Evolutionary conservation across 2,888 invertebrate genomes (phyloP).

Genomic region (Melieria picta): DNA sequence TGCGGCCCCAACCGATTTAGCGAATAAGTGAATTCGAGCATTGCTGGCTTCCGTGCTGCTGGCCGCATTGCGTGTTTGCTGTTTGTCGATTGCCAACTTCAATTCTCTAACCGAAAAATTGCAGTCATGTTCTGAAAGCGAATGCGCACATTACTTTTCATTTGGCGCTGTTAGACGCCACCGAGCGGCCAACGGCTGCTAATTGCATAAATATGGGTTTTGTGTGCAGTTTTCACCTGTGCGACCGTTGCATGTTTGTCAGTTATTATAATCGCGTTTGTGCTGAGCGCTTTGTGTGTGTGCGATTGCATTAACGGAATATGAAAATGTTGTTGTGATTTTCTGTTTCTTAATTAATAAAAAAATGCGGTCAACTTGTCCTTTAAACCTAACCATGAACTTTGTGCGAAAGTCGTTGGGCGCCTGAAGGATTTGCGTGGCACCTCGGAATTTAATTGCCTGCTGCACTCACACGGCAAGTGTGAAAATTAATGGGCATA

Average conservation of each 20-base stretch:
- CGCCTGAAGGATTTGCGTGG: too few relatives aligned
- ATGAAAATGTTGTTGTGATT: not conserved
- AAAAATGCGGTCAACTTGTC: not conserved
- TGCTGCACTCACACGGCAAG: too few relatives aligned
- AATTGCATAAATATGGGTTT: not conserved
- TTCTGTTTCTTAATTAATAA: slow-evolving; percentile 1
- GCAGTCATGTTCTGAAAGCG: too few relatives aligned
- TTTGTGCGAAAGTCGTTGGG: too few relatives aligned
- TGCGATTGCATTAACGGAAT: slow-evolving; percentile 1
- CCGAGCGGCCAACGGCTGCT: not conserved
- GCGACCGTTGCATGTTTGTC: not conserved
- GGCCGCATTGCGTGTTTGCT: slow-evolving; percentile 1
- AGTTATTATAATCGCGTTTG: slow-evolving; percentile 2
- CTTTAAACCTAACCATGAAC: not conserved
- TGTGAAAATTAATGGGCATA: too few relatives aligned
- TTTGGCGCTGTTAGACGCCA: not conserved
- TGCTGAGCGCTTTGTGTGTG: too few relatives aligned
- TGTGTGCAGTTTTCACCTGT: not conserved
- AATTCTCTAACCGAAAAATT: slow-evolving; percentile 22
- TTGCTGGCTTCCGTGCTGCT: slow-evolving; percentile 7
- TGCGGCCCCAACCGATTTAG: too few relatives aligned
- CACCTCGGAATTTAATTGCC: too few relatives aligned
- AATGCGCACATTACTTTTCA: slow-evolving; percentile 20
- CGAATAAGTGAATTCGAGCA: not conserved
- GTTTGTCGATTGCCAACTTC: not conserved